Base-by-base conservation (phyloP, 2,113 vertebrate species). In the Cynoglossus semilaevis region DNA sequence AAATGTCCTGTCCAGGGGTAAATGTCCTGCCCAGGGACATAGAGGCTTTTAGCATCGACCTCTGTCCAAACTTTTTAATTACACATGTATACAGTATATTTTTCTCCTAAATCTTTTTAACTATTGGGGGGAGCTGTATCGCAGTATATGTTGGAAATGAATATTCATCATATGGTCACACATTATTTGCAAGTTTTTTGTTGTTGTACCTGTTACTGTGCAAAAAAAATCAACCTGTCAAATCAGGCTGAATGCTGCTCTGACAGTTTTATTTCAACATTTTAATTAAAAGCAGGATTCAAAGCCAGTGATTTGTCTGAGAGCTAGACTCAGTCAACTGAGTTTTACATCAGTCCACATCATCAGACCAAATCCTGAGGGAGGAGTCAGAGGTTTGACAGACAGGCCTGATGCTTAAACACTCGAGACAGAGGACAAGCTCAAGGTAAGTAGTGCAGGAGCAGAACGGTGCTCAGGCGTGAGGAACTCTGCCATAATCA, bases 351-450 rank as follows among this genome's bases (percentile, higher is more conserved):
- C 59, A 19, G 62, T 80, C 72, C 70, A 76, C 70, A 75, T 80
- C 61, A 63, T 75, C 66, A 52, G 51, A 58, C 68, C 68, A 58
- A 53, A 51, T 72, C 73, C 77, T 63, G 10, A 18, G 63, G 77
- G 79, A 72, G 73, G 76, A 76, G 76, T 63, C 61, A 11, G 18
- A 42, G 22, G 64, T 77, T 74, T 75, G 77, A 86, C 71, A 34
- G 72, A 47, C 77, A 72, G 70, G 48, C 51, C 1, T 16, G 74
- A 52, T 18, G 55, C 58, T 69, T 58, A 58, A 82, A 72, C 62
- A 66, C 69, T 63, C 11, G 67, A 76, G 62, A 76, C 6, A 29
- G 62, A 83, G 81, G 79, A 76, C 69, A 38, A 70, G 67, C 73
- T 80, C 45, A 76, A 80, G 74, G 76, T 76, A 80, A 77, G 74